Evolutionary conservation across 2,888 invertebrate species (phyloP), one percentile per base, ranked within the genome.

Genomic region (Limnephilus lunatus): DNA sequence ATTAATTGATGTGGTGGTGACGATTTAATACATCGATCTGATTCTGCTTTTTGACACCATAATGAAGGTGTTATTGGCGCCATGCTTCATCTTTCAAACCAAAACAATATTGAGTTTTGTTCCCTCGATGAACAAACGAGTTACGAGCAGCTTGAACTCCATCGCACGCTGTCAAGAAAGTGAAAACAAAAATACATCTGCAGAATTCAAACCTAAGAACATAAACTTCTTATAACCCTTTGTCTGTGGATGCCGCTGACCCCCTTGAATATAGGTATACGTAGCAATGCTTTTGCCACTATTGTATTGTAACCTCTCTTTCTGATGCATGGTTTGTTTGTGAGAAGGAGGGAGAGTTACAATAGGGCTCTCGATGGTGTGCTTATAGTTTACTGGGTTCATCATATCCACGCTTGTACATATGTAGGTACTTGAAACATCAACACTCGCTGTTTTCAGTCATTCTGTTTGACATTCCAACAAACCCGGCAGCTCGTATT

Each of bases 381-480:
- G 68, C 68, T 68, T n/a, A 2, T 68, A 68, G 68, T 68, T 68
- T 68, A 25, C 25, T n/a, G 25, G 25, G 68, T 25, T n/a, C 68
- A 68, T 68, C 68, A 68, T n/a, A 68, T 68, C 68, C 68, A 25
- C 25, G 68, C n/a, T 68, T 68, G n/a, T 68, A 68, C 68, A 68
- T 9, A 68, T 9, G 68, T 68, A 68, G 25, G 68, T 68, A 68
- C 68, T 68, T 68, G 68, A 68, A 25, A 68, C 25, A 25, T 68
- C 68, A 88, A 88, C 68, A 88, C 31, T 31, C 31, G 88, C 2
- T 88, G 44, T 44, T 86, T 48, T 53, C 68, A 68, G 31, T 88
- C 15, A 80, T 88, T 88, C 88, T 88, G 88, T 88, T 88, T 88
- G 88, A 88, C 88, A 88, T 88, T 68, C 88, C 31, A 30, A 31